Conservation (phyloP, 1,140 invertebrate genomes). For the Heliconius hermathena region DNA sequence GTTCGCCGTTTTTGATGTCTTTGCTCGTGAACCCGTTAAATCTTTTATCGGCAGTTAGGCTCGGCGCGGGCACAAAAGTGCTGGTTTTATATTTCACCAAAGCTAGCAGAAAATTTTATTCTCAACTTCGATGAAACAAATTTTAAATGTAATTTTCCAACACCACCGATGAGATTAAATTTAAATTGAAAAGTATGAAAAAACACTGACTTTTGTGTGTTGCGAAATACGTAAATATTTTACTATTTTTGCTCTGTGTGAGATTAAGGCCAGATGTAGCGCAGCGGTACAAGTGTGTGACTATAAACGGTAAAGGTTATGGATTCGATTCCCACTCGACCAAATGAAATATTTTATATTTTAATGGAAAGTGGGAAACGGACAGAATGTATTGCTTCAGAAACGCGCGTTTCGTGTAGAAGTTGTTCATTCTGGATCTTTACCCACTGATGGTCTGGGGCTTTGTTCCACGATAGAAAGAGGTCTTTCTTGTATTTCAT, state of each 20-base stretch:
- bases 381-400: no score
- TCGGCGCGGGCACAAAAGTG: slow-evolving; percentile 38
- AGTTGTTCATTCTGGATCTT: no score
- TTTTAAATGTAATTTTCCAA: slow-evolving; percentile 16
- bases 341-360: no score
- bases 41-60: slow-evolving; percentile 65
- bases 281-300: no score
- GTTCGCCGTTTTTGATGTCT: slow-evolving; percentile 59
- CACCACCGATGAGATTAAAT: not conserved
- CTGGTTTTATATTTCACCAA: slow-evolving; percentile 56
- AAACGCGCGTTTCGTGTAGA: no score
- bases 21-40: slow-evolving; percentile 59
- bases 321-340: no score
- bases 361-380: no score
- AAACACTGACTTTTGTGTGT: not conserved
- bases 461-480: no score
- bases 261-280: no score
- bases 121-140: slow-evolving; percentile 20
- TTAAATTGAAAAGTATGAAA: not conserved
- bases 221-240: not conserved
- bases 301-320: no score
- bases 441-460: no score
- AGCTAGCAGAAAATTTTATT: slow-evolving; percentile 34
- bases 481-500: no score
- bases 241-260: not conserved